Evolutionary conservation across 2,797 vertebrate genomes (phyloP), one percentile per base, ranked within the genome.

Genomic region (Sarcophilus harrisii): DNA sequence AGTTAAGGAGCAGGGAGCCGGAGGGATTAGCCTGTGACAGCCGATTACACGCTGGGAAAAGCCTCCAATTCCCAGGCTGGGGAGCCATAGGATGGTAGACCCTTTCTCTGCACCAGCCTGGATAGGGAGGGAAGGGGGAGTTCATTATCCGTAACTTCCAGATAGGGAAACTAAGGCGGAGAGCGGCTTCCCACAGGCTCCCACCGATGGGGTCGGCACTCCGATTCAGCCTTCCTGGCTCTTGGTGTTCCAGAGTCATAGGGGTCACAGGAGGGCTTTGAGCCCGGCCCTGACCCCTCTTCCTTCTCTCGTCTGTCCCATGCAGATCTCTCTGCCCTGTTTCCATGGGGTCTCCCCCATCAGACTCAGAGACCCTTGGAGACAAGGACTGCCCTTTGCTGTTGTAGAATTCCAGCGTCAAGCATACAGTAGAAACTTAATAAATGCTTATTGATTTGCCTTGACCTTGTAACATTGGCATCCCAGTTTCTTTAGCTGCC

Each of bases 121-220:
- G 62, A 18, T 21, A 38, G 32, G 32, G n/a, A 81, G n/a, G n/a
- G n/a, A 8, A 38, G n/a, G 66, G n/a, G 8, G n/a, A 38, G 38
- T 24, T n/a, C 6, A 45, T 45, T 10, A 45, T 24, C 18, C 18
- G 18, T n/a, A 81, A 38, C 38, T 21, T 45, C 38, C 18, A 81
- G 66, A 10, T 38, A 24, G 24, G 18, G n/a, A 45, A 81, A 81
- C 66, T 38, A 66, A 81, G 66, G 66, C 3, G 16, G 6, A 24
- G 66, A 24, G n/a, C 1, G 13, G n/a, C 6, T 62, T n/a, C 30
- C 13, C 30, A 5, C 11, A 12, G 14, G 32, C 32, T 66, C 32
- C 1, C 16, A 5, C 32, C n/a, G 14, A 16, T 38, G 16, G 29
- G 16, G 13, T n/a, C 14, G 0, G 0, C 16, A 13, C n/a, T 18